Conservation (phyloP, 2,113 vertebrate genomes). For the Rhabdornis inornatus region DNA sequence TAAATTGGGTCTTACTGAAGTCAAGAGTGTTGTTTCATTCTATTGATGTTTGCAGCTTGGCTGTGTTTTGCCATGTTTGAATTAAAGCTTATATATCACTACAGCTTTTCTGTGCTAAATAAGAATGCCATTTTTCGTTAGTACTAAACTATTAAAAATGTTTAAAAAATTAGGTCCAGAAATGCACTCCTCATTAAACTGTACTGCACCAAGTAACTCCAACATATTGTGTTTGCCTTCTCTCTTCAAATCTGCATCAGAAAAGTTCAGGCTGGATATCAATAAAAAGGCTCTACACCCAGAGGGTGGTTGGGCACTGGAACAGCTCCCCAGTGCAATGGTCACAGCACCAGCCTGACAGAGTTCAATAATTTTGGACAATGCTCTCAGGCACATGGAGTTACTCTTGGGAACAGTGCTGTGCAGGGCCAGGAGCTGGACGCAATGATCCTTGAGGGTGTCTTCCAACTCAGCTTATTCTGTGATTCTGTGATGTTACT, state of each 20-base stretch:
- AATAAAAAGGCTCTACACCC: background rate
- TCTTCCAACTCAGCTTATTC: no score
- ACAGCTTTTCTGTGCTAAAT: background rate
- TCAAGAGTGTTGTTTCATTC: background rate
- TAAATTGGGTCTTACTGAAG: background rate
- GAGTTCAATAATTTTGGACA: background rate
- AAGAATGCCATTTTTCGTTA: background rate
- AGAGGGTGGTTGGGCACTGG: no score
- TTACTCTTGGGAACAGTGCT: background rate
- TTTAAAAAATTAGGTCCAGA: background rate
- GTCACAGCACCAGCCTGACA: background rate
- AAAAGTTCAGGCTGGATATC: background rate
- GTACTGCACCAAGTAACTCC: background rate
- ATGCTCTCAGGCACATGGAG: rapidly evolving
- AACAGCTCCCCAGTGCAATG: background rate
- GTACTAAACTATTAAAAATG: background rate
- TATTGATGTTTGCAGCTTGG: background rate
- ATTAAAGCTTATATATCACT: background rate
- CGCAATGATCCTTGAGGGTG: background rate
- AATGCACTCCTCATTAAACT: slow-evolving; percentile 18
- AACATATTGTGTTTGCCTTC: background rate
- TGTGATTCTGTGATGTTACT: background rate
- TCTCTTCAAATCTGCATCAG: background rate
- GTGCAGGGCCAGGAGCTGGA: background rate
- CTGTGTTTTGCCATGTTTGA: background rate